phyloP scores from a whole-genome alignment of 2,888 invertebrate genomes.

The Autographa pulchrina region DNA sequence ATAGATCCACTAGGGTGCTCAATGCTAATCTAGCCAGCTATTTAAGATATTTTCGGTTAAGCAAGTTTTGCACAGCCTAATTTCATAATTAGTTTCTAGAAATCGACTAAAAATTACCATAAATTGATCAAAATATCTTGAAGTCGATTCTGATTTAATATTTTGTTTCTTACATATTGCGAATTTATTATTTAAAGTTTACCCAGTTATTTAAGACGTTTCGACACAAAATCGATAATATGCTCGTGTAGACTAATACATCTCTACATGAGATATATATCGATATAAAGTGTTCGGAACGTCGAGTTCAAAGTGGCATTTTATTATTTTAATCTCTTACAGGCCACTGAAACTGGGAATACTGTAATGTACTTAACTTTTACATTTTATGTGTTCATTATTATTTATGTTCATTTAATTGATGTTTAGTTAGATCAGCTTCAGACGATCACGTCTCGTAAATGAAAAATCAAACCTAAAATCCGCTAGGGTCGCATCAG shows the following conservation, averaged over 20 bases:
- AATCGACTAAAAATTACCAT: not conserved
- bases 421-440: constrained; percentile 8
- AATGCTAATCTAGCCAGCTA: not conserved
- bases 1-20: not conserved
- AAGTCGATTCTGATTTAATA: too few species aligned
- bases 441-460: constrained; percentile 7
- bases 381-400: constrained; percentile 12
- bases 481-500: too few species aligned
- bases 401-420: not conserved
- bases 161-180: not conserved
- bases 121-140: not conserved
- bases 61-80: not conserved
- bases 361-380: constrained; percentile 47
- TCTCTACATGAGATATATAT: not conserved
- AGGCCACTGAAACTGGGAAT: constrained; percentile 42
- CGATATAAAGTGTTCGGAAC: not conserved
- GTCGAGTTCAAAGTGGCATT: constrained; percentile 22
- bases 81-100: not conserved
- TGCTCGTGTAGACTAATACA: not conserved
- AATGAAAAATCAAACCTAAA: too few species aligned
- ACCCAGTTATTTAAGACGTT: not conserved
- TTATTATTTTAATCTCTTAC: constrained; percentile 45
- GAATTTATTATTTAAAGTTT: not conserved
- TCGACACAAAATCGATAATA: not conserved
- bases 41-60: not conserved